Base-by-base conservation (phyloP, 2,797 vertebrate genomes). In the Tenualosa thibaudeaui region DNA sequence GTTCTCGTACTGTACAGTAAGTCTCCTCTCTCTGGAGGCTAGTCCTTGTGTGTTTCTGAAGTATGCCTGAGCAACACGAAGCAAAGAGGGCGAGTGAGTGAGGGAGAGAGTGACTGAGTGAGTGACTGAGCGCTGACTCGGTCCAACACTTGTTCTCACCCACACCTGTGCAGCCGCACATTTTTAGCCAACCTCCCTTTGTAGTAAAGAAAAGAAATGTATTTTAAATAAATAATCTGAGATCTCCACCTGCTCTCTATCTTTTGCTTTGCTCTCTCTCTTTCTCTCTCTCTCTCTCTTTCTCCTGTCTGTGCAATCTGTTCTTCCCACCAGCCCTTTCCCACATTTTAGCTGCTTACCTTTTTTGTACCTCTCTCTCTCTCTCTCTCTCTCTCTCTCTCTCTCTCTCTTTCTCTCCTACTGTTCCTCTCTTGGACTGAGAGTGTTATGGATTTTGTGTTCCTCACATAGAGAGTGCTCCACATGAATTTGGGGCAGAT, bases 381-480 rank as follows among this genome's bases (percentile, higher is more conserved):
- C n/a, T 0, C 17, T 31, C 9, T 60, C 37, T 15, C 24, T 15
- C 84, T 65, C 51, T 84, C 81, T 82, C 56, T 71, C 85, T 85
- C 54, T 86, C 84, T 85, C 49, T 86, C 83, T 43, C 68, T 37
- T n/a, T 75, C 68, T 78, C 15, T 46, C 37, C 6, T 12, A 40
- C 31, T 75, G 12, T 31, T 10, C 15, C 12, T 40, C 68, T 78
- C 0, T 43, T 17, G 19, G 5, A 22, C 37, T 78, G 26, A 43
- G 40, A 43, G 40, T 46, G 37, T 82, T 86, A 71, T 81, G 83
- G 85, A 83, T 85, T 88, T 85, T 87, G 83, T 86, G 81, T 46
- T 78, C 40, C 40, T 19, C 71, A 75, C 3, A 75, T 75, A 40
- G 15, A 78, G 40, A 8, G 71, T 7, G 37, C 13, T 15, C 3